Conservation (phyloP, 2,113 vertebrate genomes). For the Calidris pygmaea region DNA sequence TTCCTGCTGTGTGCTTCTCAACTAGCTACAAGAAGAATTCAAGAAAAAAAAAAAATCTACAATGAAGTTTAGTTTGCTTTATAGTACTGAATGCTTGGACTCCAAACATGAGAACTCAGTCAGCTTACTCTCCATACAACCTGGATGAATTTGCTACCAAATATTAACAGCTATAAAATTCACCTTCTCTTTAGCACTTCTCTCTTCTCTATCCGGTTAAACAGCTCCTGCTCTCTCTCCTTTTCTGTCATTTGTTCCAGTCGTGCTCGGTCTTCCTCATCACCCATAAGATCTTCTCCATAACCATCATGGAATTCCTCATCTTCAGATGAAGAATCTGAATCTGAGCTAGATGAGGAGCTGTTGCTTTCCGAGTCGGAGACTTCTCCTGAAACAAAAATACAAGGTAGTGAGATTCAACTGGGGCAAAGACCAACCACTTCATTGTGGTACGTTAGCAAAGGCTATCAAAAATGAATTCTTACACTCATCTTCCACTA, state of each 20-base stretch:
- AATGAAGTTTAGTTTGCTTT: background rate
- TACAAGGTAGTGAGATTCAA: background rate
- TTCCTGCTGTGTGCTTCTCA: background rate
- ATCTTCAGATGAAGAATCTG: constrained; percentile 94
- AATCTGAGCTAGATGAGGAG: constrained; percentile 95
- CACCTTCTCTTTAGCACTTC: constrained; percentile 98
- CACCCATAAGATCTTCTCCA: constrained; percentile 97
- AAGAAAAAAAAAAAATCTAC: background rate
- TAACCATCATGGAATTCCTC: constrained; percentile 97
- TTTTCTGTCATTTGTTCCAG: constrained; percentile 99
- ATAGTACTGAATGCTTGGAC: background rate
- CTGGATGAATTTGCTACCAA: background rate
- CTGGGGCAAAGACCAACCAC: background rate
- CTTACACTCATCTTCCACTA: background rate
- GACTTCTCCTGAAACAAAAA: constrained; percentile 86
- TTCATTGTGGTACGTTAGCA: background rate
- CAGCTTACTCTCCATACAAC: background rate
- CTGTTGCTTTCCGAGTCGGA: constrained; percentile 97
- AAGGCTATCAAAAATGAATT: background rate
- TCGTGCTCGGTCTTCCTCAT: constrained; percentile 93
- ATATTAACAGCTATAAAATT: background rate
- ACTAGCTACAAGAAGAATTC: background rate
- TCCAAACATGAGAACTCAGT: background rate
- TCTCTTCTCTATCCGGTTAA: constrained; percentile 97
- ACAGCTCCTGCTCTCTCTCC: constrained; percentile 95